These are phyloP conservation scores for Elymnias hypermnestra DNA, from an alignment of 1,140 invertebrate species.

Conservation along the genomic window DNA sequence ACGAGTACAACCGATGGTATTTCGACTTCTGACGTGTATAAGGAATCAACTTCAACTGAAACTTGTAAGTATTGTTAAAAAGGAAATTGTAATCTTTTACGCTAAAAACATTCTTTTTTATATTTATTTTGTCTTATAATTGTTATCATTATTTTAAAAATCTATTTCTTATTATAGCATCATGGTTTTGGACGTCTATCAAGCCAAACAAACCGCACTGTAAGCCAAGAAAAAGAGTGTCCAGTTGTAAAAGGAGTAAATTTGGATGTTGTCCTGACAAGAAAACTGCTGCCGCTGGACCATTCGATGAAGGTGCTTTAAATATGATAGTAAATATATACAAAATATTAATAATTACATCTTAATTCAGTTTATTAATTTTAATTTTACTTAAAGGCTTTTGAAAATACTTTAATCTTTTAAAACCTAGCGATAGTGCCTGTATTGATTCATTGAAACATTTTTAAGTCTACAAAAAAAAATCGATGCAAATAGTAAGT, in stretches of 20 bases:
- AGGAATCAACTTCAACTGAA: neutral
- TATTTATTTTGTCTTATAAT: neutral
- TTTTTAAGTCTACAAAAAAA: too few relatives aligned
- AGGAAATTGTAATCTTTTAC: neutral
- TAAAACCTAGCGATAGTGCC: too few relatives aligned
- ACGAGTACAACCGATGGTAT: neutral
- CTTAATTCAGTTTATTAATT: too few relatives aligned
- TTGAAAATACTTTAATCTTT: neutral
- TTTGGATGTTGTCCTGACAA: slow-evolving; percentile 95
- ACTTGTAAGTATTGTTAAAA: slow-evolving; percentile 11
- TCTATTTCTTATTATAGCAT: slow-evolving; percentile 29
- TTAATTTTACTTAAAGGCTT: too few relatives aligned
- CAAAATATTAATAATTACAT: too few relatives aligned
- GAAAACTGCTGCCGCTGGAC: slow-evolving; percentile 87
- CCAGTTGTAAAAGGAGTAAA: slow-evolving; percentile 81
- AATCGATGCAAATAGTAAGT: too few relatives aligned
- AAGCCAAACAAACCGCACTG: slow-evolving; percentile 74
- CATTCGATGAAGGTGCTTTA: slow-evolving; percentile 84
- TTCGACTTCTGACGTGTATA: neutral
- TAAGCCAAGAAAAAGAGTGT: slow-evolving; percentile 76
- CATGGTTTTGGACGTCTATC: slow-evolving; percentile 60
- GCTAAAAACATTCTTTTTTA: neutral
- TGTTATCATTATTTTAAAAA: neutral
- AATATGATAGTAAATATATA: neutral
- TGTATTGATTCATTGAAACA: too few relatives aligned